These are phyloP conservation scores for Sturmia bella DNA, from an alignment of 2,888 invertebrate genomes.

Conservation along the genomic window DNA sequence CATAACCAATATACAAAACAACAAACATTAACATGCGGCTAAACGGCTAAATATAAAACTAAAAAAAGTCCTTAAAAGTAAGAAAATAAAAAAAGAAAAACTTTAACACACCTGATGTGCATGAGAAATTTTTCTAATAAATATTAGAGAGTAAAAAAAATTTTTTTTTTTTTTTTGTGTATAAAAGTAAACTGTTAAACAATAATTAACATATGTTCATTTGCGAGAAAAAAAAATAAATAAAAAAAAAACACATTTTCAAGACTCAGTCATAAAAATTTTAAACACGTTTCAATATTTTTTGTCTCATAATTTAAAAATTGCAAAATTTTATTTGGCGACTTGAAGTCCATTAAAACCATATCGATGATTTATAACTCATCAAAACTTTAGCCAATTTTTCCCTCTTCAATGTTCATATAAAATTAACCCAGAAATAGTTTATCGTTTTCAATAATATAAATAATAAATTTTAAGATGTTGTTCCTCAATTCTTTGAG, in stretches of 20 bases:
- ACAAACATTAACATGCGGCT: slow-evolving; percentile 54
- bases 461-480: slow-evolving; percentile 37
- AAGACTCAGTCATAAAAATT: slow-evolving; percentile 42
- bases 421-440: slow-evolving; percentile 40
- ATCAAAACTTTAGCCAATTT: slow-evolving; percentile 45
- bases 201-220: slow-evolving; percentile 50
- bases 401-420: not conserved
- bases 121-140: slow-evolving; percentile 55
- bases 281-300: slow-evolving; percentile 62
- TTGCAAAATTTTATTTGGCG: slow-evolving; percentile 58
- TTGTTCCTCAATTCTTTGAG: slow-evolving; percentile 1
- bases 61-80: slow-evolving; percentile 57
- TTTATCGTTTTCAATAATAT: slow-evolving; percentile 35
- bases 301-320: slow-evolving; percentile 38
- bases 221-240: not conserved
- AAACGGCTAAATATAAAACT: slow-evolving; percentile 17
- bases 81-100: slow-evolving; percentile 27
- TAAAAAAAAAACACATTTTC: slow-evolving; percentile 6
- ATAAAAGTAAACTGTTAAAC: slow-evolving; percentile 45
- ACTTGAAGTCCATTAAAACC: slow-evolving; percentile 61
- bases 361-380: slow-evolving; percentile 61
- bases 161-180: slow-evolving; percentile 1
- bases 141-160: slow-evolving; percentile 4
- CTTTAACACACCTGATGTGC: slow-evolving; percentile 56
- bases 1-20: slow-evolving; percentile 65